Evolutionary conservation across 2,113 vertebrate species (phyloP).

Genomic region (Passer montanus): DNA sequence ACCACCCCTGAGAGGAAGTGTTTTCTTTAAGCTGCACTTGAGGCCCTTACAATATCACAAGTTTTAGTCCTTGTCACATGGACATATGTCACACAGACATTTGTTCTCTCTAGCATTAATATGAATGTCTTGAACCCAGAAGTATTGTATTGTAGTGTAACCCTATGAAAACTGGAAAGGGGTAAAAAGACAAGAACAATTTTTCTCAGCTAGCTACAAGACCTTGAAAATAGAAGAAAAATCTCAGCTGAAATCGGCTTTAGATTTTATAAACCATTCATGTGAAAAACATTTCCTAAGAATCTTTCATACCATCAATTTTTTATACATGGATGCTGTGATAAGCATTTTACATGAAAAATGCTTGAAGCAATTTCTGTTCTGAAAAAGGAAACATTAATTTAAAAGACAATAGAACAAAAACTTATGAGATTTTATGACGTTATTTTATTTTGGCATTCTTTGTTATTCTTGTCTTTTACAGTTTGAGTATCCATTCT

Average conservation of each 20-base stretch:
- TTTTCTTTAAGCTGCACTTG: neutral
- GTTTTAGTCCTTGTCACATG: neutral
- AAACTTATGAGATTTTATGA: neutral
- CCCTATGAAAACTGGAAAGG: neutral
- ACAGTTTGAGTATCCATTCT: neutral
- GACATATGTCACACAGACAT: neutral
- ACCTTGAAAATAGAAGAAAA: neutral
- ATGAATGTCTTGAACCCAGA: neutral
- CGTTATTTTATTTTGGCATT: neutral
- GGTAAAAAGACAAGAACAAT: neutral
- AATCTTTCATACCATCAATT: neutral
- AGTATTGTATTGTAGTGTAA: neutral
- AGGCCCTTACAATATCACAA: neutral
- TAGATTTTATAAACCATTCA: neutral
- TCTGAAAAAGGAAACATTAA: neutral
- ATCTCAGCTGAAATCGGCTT: neutral
- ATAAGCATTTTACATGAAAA: neutral
- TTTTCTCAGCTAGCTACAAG: neutral
- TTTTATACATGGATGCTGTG: neutral
- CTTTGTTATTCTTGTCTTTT: neutral
- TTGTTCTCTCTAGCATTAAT: neutral
- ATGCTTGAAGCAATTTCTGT: neutral
- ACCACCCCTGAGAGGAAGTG: neutral
- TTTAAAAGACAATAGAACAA: neutral
- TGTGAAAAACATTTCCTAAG: neutral